phyloP scores from a whole-genome alignment of 2,113 vertebrate genomes.

The Zosterops japonicus region DNA sequence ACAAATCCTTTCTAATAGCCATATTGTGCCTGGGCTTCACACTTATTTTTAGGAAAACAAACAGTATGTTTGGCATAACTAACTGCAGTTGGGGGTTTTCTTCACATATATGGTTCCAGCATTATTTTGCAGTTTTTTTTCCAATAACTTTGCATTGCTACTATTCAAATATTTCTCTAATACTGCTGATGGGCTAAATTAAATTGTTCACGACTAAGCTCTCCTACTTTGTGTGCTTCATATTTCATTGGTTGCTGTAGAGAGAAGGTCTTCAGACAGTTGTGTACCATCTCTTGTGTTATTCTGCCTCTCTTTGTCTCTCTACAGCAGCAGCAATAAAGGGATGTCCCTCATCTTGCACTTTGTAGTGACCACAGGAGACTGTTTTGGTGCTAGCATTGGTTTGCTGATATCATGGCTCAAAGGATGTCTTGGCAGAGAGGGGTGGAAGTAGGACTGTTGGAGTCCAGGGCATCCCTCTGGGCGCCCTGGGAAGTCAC shows the following conservation, averaged over 20 bases:
- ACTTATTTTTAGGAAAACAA: background rate
- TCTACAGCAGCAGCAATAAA: background rate
- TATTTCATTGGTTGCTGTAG: background rate
- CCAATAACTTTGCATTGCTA: background rate
- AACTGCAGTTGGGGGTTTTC: background rate
- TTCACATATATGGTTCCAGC: background rate
- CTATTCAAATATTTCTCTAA: background rate
- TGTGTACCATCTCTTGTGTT: background rate
- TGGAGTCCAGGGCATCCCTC: no score
- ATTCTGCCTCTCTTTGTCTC: background rate
- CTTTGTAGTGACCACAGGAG: background rate
- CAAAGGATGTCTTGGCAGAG: background rate
- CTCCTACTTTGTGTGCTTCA: background rate
- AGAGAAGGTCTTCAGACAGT: background rate
- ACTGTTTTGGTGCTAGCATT: background rate
- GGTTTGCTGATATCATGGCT: background rate
- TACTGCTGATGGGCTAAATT: background rate
- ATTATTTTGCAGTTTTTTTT: background rate
- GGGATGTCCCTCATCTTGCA: background rate
- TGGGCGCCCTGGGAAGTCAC: no score
- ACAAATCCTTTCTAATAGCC: background rate
- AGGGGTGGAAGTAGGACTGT: background rate
- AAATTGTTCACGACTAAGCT: background rate
- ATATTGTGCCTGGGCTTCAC: background rate
- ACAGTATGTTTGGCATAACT: background rate